Evolutionary conservation across 1,140 invertebrate genomes (phyloP), one percentile per base, ranked within the genome.

Genomic region (Delia radicum): DNA sequence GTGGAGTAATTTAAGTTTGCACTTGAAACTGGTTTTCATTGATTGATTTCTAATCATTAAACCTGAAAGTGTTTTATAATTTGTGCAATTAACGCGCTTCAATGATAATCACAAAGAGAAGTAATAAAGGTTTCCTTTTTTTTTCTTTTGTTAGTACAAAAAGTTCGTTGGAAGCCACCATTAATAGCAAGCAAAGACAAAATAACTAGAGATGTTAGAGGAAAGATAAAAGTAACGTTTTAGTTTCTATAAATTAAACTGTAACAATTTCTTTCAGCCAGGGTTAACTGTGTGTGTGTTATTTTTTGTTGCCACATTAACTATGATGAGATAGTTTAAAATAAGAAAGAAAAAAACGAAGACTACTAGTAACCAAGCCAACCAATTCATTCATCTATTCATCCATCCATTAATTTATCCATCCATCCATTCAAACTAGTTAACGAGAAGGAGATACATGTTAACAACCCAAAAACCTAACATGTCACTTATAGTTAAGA

Each of bases 401-500:
- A 65, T 28, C 62, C 26, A 65, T 28, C 26, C 61, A 24, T 1
- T 26, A 21, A 63, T 27, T 7, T 26, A 63, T 2, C 3, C 63
- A 67, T 5, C 24, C 29, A 69, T 37, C 65, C 29, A 69, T 69
- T 33, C n/a, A 69, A 31, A 69, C 29, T 69, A 55, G 48, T 55
- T 55, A 18, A 21, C 21, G n/a, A 55, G 21, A 7, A 18, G 48
- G 29, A 69, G 65, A 15, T 18, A 69, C 29, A 69, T 69, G 65
- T 69, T 69, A 69, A 69, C 65, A 33, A 69, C 31, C 29, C 29
- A 69, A 33, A 69, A 69, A 69, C 65, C 65, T 69, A 33, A 33
- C 65, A 69, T 69, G 65, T 69, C 65, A 69, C 65, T 69, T 69
- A 69, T 69, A 37, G 65, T 69, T 69, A 69, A 69, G 65, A 69